phyloP scores from a whole-genome alignment of 2,113 vertebrate genomes.

The Campylorhamphus procurvoides region DNA sequence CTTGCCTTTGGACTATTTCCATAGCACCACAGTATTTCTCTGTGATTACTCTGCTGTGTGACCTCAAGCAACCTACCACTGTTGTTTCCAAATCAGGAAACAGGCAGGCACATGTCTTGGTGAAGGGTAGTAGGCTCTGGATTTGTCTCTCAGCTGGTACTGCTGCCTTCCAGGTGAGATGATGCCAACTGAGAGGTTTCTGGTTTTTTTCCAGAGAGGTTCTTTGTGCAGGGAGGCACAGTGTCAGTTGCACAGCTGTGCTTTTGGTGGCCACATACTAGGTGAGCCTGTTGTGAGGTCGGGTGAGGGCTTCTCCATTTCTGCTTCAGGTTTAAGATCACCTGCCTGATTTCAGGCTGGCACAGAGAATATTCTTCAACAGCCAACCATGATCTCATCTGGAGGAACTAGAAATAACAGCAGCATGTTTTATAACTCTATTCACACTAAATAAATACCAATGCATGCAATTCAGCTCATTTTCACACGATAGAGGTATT shows the following conservation, averaged over 20 bases:
- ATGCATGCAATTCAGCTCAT: not conserved
- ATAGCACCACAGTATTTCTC: not conserved
- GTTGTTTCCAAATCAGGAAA: not conserved
- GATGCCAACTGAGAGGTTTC: not conserved
- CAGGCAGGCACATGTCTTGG: slow-evolving; percentile 19
- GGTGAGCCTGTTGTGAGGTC: not conserved
- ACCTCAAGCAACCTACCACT: slow-evolving; percentile 22
- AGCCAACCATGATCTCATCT: slow-evolving; percentile 14
- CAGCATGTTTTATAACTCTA: not conserved
- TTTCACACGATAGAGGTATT: not conserved
- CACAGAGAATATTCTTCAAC: not conserved
- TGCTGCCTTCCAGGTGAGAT: not conserved
- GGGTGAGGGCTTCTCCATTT: fast-evolving
- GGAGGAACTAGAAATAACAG: not conserved
- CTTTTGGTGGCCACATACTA: not conserved
- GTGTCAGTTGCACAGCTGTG: not conserved
- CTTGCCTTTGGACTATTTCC: slow-evolving; percentile 20
- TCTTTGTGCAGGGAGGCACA: not conserved
- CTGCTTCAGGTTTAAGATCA: not conserved
- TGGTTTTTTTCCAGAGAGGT: not conserved
- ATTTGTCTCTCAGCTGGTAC: slow-evolving; percentile 1
- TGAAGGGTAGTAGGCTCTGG: not conserved
- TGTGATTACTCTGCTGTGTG: not conserved
- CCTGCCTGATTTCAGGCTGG: not conserved
- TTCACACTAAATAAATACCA: not conserved